Conservation (phyloP, 2,797 vertebrate genomes). For the Leucoraja ocellata region DNA sequence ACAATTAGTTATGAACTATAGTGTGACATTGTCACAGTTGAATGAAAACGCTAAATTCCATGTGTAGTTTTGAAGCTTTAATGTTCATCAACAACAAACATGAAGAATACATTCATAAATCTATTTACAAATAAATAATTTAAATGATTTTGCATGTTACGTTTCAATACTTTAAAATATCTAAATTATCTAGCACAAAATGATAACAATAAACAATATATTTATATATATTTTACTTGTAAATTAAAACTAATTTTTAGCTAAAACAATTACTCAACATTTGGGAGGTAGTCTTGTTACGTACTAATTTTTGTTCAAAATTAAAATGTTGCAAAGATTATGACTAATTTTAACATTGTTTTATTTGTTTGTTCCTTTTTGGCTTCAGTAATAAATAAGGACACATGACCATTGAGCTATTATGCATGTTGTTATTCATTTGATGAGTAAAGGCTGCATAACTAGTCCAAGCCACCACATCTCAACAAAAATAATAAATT, state of each 20-base stretch:
- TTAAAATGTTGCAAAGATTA: constrained; percentile 1
- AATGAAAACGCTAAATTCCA: constrained; percentile 11
- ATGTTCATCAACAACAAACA: constrained; percentile 35
- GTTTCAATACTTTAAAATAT: neutral
- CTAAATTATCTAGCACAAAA: constrained; percentile 16
- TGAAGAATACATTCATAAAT: constrained; percentile 31
- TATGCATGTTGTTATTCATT: neutral
- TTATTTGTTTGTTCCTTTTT: neutral
- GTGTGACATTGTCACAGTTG: neutral
- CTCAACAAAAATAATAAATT: neutral
- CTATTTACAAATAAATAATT: constrained; percentile 38
- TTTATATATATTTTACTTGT: neutral
- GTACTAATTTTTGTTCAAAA: neutral
- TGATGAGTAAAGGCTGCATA: neutral
- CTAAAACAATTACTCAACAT: neutral
- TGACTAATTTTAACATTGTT: constrained; percentile 19
- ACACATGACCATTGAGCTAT: neutral
- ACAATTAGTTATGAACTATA: neutral
- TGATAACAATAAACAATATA: constrained; percentile 23
- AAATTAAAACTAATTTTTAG: neutral
- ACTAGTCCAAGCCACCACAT: neutral
- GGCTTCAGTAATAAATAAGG: neutral
- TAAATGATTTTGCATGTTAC: constrained; percentile 20
- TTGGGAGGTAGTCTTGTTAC: constrained; percentile 10
- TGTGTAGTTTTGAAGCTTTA: constrained; percentile 22